Conservation (phyloP, 2,888 invertebrate genomes). For the Drosophila fungiperda region DNA sequence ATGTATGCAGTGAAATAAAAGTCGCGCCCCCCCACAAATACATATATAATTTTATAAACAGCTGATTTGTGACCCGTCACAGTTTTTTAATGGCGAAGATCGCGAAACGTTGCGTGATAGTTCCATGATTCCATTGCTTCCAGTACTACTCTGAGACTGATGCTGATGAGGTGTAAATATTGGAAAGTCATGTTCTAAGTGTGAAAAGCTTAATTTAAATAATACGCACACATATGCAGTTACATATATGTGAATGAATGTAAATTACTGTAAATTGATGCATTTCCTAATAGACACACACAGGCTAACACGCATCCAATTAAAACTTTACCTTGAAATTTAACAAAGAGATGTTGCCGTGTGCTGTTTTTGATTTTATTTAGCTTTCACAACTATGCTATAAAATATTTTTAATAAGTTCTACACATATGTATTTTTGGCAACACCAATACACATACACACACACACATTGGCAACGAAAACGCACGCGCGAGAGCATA, state of each 20-base stretch:
- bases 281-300: conserved; percentile 12
- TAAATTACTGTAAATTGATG: conserved; percentile 19
- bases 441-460: conserved; percentile 48
- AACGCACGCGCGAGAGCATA: conserved; percentile 26
- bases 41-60: conserved; percentile 41
- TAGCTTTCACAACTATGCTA: conserved; percentile 29
- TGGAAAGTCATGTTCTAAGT: conserved; percentile 28
- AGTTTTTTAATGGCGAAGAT: conserved; percentile 16
- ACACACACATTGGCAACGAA: conserved; percentile 23
- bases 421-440: conserved; percentile 55
- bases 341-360: conserved; percentile 31
- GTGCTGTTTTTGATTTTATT: conserved; percentile 18
- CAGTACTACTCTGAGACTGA: conserved; percentile 33
- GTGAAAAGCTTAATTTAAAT: conserved; percentile 47
- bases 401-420: conserved; percentile 44
- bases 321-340: conserved; percentile 67
- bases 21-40: conserved; percentile 58
- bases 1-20: conserved; percentile 1
- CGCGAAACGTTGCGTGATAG: conserved; percentile 62
- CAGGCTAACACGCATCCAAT: conserved; percentile 28
- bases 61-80: conserved; percentile 53
- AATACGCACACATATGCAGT: conserved; percentile 1
- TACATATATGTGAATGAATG: conserved; percentile 7
- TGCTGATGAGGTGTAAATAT: conserved; percentile 22
- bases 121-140: conserved; percentile 45